Percentiles rank a stretch among this genome's conserved stretches.
phyloP scores from a whole-genome alignment of 2,113 vertebrate species.

The Lepus americanus region DNA sequence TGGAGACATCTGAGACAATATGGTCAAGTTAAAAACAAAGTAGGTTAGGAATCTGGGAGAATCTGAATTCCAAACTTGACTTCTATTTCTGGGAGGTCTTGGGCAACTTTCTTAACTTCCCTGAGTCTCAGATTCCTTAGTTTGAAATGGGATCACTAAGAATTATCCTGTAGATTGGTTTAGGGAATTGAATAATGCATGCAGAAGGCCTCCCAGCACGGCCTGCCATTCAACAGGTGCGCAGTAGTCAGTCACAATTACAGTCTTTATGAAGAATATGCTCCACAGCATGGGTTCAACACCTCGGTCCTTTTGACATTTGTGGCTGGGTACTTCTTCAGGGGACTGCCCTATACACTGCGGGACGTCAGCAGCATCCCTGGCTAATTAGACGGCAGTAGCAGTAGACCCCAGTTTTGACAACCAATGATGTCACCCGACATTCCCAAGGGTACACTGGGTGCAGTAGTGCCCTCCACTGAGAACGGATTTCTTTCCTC shows the following conservation, averaged over 20 bases:
- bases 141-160: background rate
- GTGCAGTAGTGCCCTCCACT: background rate
- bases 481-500: background rate
- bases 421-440: background rate
- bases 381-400: background rate
- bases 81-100: background rate
- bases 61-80: background rate
- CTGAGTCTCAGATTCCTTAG: background rate
- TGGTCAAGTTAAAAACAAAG: background rate
- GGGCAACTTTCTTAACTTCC: background rate
- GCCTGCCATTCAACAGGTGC: background rate
- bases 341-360: background rate
- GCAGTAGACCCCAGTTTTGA: background rate
- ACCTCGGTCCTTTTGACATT: background rate
- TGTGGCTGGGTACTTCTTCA: background rate
- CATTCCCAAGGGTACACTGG: background rate
- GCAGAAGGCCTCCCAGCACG: accelerated
- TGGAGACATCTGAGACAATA: background rate
- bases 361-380: background rate
- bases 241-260: background rate
- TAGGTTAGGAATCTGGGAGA: background rate
- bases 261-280: background rate
- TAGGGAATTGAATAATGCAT: background rate
- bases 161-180: background rate
- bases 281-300: background rate